phyloP scores from a whole-genome alignment of 1,140 invertebrate species.

The Phymorhynchus buccinoides region DNA sequence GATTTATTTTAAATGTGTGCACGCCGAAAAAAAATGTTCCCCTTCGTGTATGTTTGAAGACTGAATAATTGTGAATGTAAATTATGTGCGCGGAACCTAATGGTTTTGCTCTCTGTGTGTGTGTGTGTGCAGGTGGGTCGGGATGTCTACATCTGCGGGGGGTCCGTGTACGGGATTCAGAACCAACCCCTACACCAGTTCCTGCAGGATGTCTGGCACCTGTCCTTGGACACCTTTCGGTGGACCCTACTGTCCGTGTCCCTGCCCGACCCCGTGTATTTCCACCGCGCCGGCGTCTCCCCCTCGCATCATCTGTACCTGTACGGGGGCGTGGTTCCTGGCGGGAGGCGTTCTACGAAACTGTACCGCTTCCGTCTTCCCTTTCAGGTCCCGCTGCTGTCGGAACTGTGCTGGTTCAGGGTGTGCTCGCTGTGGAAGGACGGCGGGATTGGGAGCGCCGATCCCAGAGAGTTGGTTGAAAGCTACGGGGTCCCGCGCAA shows the following conservation, averaged over 20 bases:
- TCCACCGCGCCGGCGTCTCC: slow-evolving; percentile 46
- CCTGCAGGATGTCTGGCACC: slow-evolving; percentile 50
- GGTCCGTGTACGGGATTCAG: slow-evolving; percentile 38
- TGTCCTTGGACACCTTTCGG: slow-evolving; percentile 43
- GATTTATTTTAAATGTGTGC: too few relatives aligned
- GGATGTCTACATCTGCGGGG: slow-evolving; percentile 51
- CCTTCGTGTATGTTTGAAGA: too few relatives aligned
- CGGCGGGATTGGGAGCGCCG: background rate
- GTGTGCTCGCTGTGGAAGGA: slow-evolving; percentile 21
- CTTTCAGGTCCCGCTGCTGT: slow-evolving; percentile 39
- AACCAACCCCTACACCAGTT: slow-evolving; percentile 30
- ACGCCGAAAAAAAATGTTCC: too few relatives aligned
- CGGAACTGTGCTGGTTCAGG: slow-evolving; percentile 50
- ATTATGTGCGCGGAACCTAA: too few relatives aligned
- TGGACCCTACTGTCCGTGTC: slow-evolving; percentile 43
- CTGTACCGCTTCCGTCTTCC: slow-evolving; percentile 48
- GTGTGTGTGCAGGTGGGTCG: slow-evolving; percentile 44
- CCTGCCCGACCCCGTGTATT: slow-evolving; percentile 49
- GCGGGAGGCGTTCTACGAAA: slow-evolving; percentile 39
- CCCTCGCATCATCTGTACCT: slow-evolving; percentile 51
- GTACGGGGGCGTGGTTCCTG: slow-evolving; percentile 48
- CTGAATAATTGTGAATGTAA: too few relatives aligned
- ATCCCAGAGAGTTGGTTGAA: background rate
- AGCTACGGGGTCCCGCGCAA: slow-evolving; percentile 27
- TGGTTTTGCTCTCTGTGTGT: too few relatives aligned